Evolutionary conservation across 35 echinoderm and acorn worm genomes (phyloP), one percentile per base, ranked within the genome.

Genomic region (Acanthaster planci): DNA sequence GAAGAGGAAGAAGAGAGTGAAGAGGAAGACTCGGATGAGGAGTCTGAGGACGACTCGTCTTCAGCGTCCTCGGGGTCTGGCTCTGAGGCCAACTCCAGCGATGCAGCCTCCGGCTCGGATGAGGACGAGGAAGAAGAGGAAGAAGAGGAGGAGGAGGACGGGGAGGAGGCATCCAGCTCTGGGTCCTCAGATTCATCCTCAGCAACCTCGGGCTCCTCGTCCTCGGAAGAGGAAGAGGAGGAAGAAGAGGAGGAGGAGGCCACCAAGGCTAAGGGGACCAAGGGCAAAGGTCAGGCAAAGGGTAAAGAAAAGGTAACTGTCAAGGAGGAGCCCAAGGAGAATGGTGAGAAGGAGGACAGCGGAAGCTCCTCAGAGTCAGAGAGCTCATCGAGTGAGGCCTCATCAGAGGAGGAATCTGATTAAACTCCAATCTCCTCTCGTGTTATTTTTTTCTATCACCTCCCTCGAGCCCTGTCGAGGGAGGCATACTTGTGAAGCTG

Each of bases 11-110:
- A 44, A n/a, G 21, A 26, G 2, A 18, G 39, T 17, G 47, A 52
- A 0, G 81, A 83, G 18, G 79, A 82, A 51, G 52, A 83, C 58
- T 59, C 81, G 2, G 81, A 83, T 37, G 53, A 54, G 3, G 81
- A 83, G 35, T 83, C 81, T 1, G 81, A 83, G 2, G 53, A 54
- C 6, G 81, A 83, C 38, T 83, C 81, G 8, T 54, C 52, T 22
- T 83, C 81, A 22, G 58, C 52, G 12, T 83, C 81, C 32, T 83
- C 81, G 2, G 81, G 53, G 16, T 58, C 52, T 12, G 81, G 58
- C 0, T 83, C 81, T 0, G 81, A 59, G 30, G 53, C 81, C 53
- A 59, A 38, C 81, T 83, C 81, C 23, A 59, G 58, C 81, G 53
- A 54, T 1, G 81, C 53, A 50, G 53, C 81, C 21, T 47, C 42